Evolutionary conservation across 2,888 invertebrate genomes (phyloP).

Genomic region (Thalpophila matura): DNA sequence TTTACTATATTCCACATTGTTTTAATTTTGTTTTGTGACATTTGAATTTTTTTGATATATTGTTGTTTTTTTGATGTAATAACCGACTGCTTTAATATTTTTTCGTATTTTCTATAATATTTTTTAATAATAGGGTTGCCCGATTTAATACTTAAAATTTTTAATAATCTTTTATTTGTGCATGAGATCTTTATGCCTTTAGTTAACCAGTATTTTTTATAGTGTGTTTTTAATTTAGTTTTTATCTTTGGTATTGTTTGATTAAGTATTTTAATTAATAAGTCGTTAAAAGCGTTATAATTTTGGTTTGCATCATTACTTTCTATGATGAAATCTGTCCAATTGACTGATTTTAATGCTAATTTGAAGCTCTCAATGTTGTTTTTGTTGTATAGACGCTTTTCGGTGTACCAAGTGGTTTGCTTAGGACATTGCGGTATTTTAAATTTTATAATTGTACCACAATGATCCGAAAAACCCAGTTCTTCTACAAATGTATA

Average conservation of each 20-base stretch:
- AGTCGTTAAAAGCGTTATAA: slow-evolving; percentile 6
- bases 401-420: slow-evolving; percentile 15
- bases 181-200: slow-evolving; percentile 18
- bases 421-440: slow-evolving; percentile 4
- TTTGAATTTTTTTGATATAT: slow-evolving; percentile 8
- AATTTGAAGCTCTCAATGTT: slow-evolving; percentile 14
- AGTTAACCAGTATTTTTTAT: slow-evolving; percentile 20
- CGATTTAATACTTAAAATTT: slow-evolving; percentile 4
- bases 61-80: slow-evolving; percentile 12
- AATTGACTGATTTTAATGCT: neutral
- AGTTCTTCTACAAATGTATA: slow-evolving; percentile 5
- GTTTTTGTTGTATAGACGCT: slow-evolving; percentile 9
- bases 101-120: slow-evolving; percentile 13
- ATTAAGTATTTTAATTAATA: slow-evolving; percentile 3
- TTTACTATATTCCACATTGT: slow-evolving; percentile 14
- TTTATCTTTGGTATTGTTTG: slow-evolving; percentile 9
- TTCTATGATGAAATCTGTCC: slow-evolving; percentile 6
- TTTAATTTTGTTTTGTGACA: no score
- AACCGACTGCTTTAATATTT: slow-evolving; percentile 7
- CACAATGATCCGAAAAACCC: slow-evolving; percentile 12
- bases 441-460: slow-evolving; percentile 1
- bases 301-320: slow-evolving; percentile 9
- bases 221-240: slow-evolving; percentile 9
- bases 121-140: slow-evolving; percentile 1
- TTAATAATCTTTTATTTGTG: slow-evolving; percentile 20